Base-by-base conservation (phyloP, 1,140 invertebrate species). In the Saxidomus purpurata region DNA sequence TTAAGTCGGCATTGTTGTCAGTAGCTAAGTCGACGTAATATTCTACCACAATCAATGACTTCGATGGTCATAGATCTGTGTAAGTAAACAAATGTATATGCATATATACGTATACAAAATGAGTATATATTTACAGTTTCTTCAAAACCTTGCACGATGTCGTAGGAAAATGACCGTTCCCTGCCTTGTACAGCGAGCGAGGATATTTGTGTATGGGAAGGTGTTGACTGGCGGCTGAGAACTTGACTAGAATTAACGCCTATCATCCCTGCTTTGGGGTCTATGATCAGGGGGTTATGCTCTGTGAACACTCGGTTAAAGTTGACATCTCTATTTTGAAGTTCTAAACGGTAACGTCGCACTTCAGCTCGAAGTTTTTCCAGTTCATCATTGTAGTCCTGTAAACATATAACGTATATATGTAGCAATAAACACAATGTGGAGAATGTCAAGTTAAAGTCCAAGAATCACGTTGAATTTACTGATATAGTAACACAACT, bases 241-340 rank as follows among this genome's bases (percentile, higher is more conserved):
- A 76, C 38, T 15, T 79, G 79, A 49, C 77, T 89, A 82, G 77
- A 61, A 77, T 82, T 77, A 22, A 79, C 79, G 25, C 76, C 90
- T 2, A 92, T 92, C 67, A 90, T 91, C 3, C 92, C 92, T 19
- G 93, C 92, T 38, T 90, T 91, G 0, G 88, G 90, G 61, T 95
- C 94, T 4, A 95, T 91, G 13, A 92, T 86, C 19, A 95, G 74
- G 9, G 94, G 94, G 38, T 94, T 91, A 22, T 93, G 91, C 0
- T 95, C 92, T 0, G 92, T 93, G 89, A 96, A 96, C 92, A 95
- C 93, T 69, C 94, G 89, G 89, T 95, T 96, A 82, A 95, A 96
- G 91, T 95, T 96, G 34, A 77, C 89, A 36, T 96, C 95, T 25
- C 95, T 59, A 89, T 96, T 96, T 59, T 92, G 93, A 13, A 96